Evolutionary conservation across 2,113 vertebrate species (phyloP).

Genomic region (Cnemophilus loriae): DNA sequence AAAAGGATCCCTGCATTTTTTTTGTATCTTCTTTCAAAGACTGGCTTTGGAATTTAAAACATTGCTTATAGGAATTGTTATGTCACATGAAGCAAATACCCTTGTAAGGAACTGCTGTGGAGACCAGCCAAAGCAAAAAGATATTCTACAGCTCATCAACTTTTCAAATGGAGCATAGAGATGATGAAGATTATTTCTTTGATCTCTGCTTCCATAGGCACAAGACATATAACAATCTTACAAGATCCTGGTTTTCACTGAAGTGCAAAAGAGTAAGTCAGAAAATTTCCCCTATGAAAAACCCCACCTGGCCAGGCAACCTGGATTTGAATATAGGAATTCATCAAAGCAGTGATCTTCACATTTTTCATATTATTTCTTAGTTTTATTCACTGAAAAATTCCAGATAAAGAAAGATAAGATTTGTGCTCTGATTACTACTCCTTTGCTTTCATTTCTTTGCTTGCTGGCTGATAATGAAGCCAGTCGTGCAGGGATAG

Average conservation of each 20-base stretch:
- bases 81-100: not conserved
- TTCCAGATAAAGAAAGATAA: not conserved
- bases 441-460: not conserved
- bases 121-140: not conserved
- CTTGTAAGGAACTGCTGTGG: not conserved
- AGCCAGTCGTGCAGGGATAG: not conserved
- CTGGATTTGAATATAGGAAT: not conserved
- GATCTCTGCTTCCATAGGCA: not conserved
- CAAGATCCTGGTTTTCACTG: not conserved
- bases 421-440: not conserved
- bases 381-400: not conserved
- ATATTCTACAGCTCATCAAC: constrained; percentile 28
- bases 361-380: not conserved
- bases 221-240: not conserved
- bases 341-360: not conserved
- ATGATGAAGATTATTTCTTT: constrained; percentile 4
- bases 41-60: not conserved
- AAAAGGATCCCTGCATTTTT: not conserved
- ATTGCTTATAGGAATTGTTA: not conserved
- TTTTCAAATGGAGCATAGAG: constrained; percentile 17
- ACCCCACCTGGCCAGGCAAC: not conserved
- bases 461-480: not conserved
- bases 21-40: not conserved
- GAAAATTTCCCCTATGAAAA: not conserved
- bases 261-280: not conserved